Evolutionary conservation across 2,888 invertebrate species (phyloP), one percentile per base, ranked within the genome.

Genomic region (Zele albiditarsus): DNA sequence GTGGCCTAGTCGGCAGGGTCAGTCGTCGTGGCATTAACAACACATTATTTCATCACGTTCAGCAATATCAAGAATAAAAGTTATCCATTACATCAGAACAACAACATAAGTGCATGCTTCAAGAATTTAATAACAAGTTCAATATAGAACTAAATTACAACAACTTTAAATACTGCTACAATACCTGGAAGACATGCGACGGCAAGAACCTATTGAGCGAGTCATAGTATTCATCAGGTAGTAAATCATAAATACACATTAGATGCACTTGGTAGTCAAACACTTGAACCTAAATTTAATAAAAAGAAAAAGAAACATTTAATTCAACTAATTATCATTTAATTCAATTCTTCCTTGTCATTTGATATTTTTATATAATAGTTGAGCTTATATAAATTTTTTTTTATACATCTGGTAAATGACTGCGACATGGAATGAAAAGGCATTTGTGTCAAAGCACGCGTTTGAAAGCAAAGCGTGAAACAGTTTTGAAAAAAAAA

Each of bases 141-240:
- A 46, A n/a, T 38, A 12, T 38, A 46, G n/a, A 16, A 38, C n/a
- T 65, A 20, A n/a, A 20, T 38, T 12, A 20, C 20, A 16, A 58
- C 57, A 14, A 23, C 23, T 25, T 25, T 20, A 20, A 2, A 20
- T 23, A 23, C 12, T 65, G 38, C 12, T 20, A 0, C 16, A 33
- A 23, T 31, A 23, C 16, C 20, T 23, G 46, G 38, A 33, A 72
- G 65, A 76, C 20, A 76, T 76, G 71, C 42, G 53, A 49, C 70
- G 62, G 38, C 53, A 76, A 25, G 66, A 76, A 27, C 60, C 49
- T 1, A 27, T 73, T 67, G 70, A 73, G 42, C 70, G 73, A n/a
- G 53, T 71, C 70, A 38, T 73, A 46, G 71, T 71, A 62, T 66
- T 71, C 63, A 73, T 76, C 73, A 76, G 73, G 60, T 60, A 66